A percentile compares a stretch with the other conserved stretches of the same genome.
Conservation (phyloP, 2,113 vertebrate species). For the Opisthocomus hoazin region DNA sequence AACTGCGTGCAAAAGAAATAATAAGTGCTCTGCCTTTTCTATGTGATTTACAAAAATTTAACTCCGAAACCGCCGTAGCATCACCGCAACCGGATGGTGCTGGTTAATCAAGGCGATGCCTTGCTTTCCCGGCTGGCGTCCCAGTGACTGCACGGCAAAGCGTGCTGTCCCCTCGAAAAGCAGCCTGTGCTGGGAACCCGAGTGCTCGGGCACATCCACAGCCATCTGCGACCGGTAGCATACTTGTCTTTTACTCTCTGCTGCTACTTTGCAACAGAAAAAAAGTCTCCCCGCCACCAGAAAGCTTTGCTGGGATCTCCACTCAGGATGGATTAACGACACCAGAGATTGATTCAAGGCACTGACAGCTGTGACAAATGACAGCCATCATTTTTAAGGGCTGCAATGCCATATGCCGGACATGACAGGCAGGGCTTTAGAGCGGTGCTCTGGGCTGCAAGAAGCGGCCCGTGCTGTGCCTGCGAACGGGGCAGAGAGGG, state of each 20-base stretch:
- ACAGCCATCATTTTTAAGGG: background rate
- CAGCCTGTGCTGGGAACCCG: background rate
- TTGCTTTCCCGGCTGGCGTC: background rate
- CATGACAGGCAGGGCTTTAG: background rate
- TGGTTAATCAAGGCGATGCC: background rate
- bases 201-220: background rate
- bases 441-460: background rate
- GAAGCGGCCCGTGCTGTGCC: background rate
- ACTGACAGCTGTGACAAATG: background rate
- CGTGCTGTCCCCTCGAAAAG: background rate
- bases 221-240: background rate
- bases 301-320: background rate
- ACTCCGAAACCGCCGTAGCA: rapidly evolving
- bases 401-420: background rate
- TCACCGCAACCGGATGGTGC: rapidly evolving
- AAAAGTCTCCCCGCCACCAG: background rate
- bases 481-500: background rate
- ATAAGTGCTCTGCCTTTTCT: background rate
- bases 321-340: background rate
- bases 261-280: background rate
- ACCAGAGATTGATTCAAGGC: background rate
- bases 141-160: background rate
- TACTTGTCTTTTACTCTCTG: background rate
- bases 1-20: background rate
- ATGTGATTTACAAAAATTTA: background rate